Evolutionary conservation across 2,888 invertebrate species (phyloP), one percentile per base, ranked within the genome.

Genomic region (Chaitophorus viminalis): DNA sequence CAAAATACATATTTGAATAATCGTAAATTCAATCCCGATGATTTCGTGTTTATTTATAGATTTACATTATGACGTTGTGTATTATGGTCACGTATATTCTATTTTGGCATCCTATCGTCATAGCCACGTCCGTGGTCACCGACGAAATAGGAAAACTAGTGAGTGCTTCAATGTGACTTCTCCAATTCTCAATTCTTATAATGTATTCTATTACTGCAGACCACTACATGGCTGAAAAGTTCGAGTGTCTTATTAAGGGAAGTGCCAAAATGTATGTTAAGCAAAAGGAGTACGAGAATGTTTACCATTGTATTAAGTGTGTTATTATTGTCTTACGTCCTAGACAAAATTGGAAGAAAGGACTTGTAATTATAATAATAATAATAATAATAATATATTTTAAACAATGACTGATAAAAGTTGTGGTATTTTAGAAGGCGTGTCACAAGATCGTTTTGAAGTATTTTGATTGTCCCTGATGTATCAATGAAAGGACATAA

Each of bases 91-190:
- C 72, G 5, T 82, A 82, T 21, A 21, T 8, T 60, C n/a, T 82
- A 36, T 82, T 82, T 74, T 82, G 82, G 82, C 82, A 82, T 36
- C 82, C 82, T 0, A 36, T 74, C 18, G 54, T 82, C 29, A 74
- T 82, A 36, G 25, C 17, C 29, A 74, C 54, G 21, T 82, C 82
- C 18, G 29, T 74, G 33, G 1, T 1, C 1, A 82, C 82, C 0
- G 17, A 82, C n/a, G 33, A 36, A 74, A 18, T 82, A 25, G 18
- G 33, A 3, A 8, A n/a, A 74, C n/a, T 82, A 11, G 82, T 82
- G 0, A 82, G 82, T 82, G n/a, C 60, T 36, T 36, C 29, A 31
- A 4, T 36, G 29, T 52, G 39, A 77, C 9, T 18, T 5, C 25
- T 33, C 14, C 6, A 2, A 36, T 36, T 29, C n/a, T 36, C 29